These are phyloP conservation scores for Cecropterus lyciades DNA, from an alignment of 1,140 invertebrate genomes.

Conservation along the genomic window DNA sequence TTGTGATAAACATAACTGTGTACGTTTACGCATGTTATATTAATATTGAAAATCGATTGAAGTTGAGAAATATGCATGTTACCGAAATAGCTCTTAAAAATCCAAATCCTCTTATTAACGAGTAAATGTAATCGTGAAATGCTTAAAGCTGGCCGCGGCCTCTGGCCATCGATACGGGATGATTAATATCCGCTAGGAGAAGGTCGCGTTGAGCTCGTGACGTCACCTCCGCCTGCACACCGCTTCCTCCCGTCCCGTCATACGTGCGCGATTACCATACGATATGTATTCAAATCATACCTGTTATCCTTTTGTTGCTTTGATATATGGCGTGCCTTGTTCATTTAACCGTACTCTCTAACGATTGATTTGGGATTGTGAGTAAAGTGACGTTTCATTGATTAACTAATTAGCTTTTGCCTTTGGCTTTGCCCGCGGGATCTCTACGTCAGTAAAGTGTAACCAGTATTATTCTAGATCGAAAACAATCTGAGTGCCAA, in stretches of 20 bases:
- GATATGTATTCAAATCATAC: constrained; percentile 32
- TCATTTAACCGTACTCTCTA: constrained; percentile 9
- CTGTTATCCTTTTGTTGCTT: constrained; percentile 33
- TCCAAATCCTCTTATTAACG: neutral
- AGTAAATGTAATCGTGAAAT: neutral
- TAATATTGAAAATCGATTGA: too few species aligned
- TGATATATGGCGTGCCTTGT: constrained; percentile 9
- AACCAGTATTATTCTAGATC: too few species aligned
- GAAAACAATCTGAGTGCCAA: too few species aligned
- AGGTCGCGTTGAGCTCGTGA: constrained; percentile 65
- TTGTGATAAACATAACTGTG: too few species aligned
- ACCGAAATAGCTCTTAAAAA: neutral
- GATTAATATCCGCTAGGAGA: constrained; percentile 78
- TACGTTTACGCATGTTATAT: too few species aligned
- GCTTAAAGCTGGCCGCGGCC: constrained; percentile 4
- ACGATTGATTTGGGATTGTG: neutral
- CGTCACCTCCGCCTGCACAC: constrained; percentile 63
- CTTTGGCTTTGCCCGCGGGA: too few species aligned
- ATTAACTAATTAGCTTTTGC: neutral
- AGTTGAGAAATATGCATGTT: too few species aligned
- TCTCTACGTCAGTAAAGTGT: too few species aligned
- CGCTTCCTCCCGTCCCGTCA: constrained; percentile 54
- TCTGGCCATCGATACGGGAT: constrained; percentile 50
- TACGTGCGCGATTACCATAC: constrained; percentile 38
- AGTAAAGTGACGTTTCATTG: neutral